Evolutionary conservation across 2,113 vertebrate species (phyloP), one percentile per base, ranked within the genome.

Genomic region (Telmatochromis sp.): DNA sequence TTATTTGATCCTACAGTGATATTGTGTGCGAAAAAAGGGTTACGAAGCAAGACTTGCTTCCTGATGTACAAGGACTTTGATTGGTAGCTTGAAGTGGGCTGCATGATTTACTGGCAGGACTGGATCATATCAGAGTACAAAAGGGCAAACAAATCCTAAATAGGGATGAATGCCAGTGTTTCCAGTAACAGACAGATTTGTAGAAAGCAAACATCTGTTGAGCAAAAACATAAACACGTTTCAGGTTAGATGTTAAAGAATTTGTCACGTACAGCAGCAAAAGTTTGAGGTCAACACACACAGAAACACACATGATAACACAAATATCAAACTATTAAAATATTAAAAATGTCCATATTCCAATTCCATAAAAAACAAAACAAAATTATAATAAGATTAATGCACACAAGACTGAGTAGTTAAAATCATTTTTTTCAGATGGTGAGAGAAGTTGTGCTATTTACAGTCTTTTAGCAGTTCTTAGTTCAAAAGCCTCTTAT

Each of bases 321-420:
- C 55, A 57, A 28, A 57, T 57, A 15, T 57, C 23, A 57, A 57
- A 57, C 23, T 57, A 28, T 2, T 26, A 1, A 57, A 26, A 57
- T 57, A 57, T 57, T 57, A 5, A 57, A 28, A 0, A 57, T 57
- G 1, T 28, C 21, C 21, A 23, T 23, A 23, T 23, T 23, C 21
- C 21, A 33, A 33, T 57, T 57, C 55, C 55, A 57, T 57, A 15
- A 0, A 57, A 28, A 0, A 1, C 55, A 0, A 15, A 15, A 28
- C 55, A 3, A 57, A 57, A 57, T 28, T 28, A 57, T 15, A 57
- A 57, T 2, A 57, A 9, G 23, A 57, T 57, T 57, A 57, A 57
- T 57, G 55, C 23, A 15, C 55, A 14, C 54, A 57, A 26, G 54
- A 8, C 54, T 26, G 54, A 57, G 23, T 0, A 57, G 54, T 55